Percentiles rank a stretch among this genome's conserved stretches.
Conservation (phyloP, 1,140 invertebrate species). For the Stegodyphus dumicola region DNA sequence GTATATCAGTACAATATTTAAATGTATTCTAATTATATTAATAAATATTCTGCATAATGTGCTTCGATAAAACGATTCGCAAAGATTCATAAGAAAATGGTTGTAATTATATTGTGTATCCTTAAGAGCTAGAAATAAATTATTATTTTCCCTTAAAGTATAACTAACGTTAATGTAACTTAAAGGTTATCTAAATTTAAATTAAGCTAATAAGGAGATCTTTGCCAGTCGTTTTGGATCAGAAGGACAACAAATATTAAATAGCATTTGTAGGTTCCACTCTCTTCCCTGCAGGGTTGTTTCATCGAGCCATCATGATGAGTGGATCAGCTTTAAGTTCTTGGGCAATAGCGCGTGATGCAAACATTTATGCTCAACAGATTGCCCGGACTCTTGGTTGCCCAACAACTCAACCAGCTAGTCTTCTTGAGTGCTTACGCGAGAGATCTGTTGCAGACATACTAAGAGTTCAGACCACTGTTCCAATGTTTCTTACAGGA, state of each 20-base stretch:
- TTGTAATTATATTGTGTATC: too few species aligned
- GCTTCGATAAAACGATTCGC: too few species aligned
- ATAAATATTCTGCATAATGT: too few species aligned
- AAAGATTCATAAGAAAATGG: too few species aligned
- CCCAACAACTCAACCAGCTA: slow-evolving; percentile 65
- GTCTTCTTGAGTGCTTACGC: slow-evolving; percentile 67
- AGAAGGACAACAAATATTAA: not conserved
- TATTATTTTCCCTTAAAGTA: too few species aligned
- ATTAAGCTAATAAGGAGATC: too few species aligned
- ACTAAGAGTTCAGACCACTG: slow-evolving; percentile 74
- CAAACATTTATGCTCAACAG: slow-evolving; percentile 67
- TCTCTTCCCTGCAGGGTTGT: slow-evolving; percentile 63
- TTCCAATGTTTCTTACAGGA: slow-evolving; percentile 86
- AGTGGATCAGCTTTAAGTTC: slow-evolving; percentile 66
- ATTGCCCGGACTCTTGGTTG: slow-evolving; percentile 89
- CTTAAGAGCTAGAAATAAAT: too few species aligned
- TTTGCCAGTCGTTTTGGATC: not conserved
- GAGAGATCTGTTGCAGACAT: slow-evolving; percentile 75
- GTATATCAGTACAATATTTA: too few species aligned
- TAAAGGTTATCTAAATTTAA: too few species aligned
- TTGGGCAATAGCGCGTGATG: slow-evolving; percentile 65
- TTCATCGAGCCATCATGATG: slow-evolving; percentile 67
- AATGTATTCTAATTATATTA: too few species aligned
- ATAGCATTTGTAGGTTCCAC: slow-evolving; percentile 16
- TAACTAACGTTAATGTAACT: too few species aligned